Base-by-base conservation (phyloP, 2,888 invertebrate genomes). In the Salticus scenicus region DNA sequence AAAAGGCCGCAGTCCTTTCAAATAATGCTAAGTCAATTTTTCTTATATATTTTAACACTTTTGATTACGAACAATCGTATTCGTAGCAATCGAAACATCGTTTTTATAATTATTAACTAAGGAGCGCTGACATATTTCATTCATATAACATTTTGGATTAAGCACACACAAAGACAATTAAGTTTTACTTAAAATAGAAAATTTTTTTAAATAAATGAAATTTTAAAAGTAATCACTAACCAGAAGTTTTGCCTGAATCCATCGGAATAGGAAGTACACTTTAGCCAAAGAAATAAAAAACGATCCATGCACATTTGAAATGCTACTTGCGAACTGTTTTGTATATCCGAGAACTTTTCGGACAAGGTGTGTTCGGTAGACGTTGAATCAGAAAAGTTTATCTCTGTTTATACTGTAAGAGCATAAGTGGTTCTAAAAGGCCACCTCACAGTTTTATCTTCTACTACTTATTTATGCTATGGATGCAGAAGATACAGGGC, bases 301-400 rank as follows among this genome's bases (percentile, higher is more conserved):
- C 81, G 81, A 70, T 82, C 81, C 81, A 82, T 82, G 75, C 81
- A 82, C 81, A 82, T 82, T 72, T 30, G 30, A 31, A 10, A 51
- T 20, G 4, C n/a, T 31, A 20, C 33, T 28, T 17, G 24, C 24
- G 17, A 1, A 2, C 5, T 24, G 28, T 28, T 27, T 41, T 41
- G 14, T 14, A 41, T 41, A 5, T 0, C n/a, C 31, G 41, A 27
- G n/a, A 5, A 41, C 37, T 12, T 10, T 57, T 24, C 67, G 41
- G 69, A 20, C 33, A 27, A 69, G 27, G 69, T 69, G 20, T 69
- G 20, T 69, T 31, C 33, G 24, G 69, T 24, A 41, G 41, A 17
- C 14, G 10, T 28, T 17, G 75, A 66, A 41, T 31, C 64, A 51
- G 20, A 37, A 27, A 33, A 37, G 24, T 20, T 42, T 66, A 37